phyloP scores from a whole-genome alignment of 2,797 vertebrate species.

The Phaenicophaeus curvirostris region DNA sequence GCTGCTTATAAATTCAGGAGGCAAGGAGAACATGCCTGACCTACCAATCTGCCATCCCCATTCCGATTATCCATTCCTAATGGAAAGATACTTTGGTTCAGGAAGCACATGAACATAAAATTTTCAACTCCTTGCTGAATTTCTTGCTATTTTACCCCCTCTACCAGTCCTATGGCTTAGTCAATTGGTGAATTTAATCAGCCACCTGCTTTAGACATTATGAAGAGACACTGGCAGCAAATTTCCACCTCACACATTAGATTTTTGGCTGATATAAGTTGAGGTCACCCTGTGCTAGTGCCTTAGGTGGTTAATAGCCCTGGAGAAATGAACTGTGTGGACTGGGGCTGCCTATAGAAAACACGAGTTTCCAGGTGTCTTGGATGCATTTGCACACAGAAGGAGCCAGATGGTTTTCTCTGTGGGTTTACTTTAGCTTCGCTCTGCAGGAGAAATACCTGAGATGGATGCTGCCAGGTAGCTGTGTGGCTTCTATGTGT shows the following conservation, averaged over 20 bases:
- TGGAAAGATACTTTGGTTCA: not conserved
- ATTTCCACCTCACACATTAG: not conserved
- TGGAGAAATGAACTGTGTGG: not conserved
- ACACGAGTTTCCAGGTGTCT: not conserved
- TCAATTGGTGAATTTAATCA: not conserved
- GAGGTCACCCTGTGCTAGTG: conserved; percentile 1
- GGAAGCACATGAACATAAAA: not conserved
- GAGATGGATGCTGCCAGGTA: conserved; percentile 6
- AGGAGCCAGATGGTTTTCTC: conserved; percentile 39
- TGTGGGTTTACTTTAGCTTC: not conserved
- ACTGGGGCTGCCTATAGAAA: conserved; percentile 20
- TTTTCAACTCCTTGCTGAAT: not conserved
- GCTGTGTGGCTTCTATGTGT: not conserved
- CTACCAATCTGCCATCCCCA: not conserved
- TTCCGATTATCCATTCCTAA: not conserved
- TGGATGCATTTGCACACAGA: not conserved
- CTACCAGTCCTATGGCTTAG: not conserved
- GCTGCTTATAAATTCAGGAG: not conserved
- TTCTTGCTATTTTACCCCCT: not conserved
- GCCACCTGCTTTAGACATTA: not conserved
- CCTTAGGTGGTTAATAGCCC: conserved; percentile 4
- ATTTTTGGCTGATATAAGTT: not conserved
- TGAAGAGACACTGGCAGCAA: not conserved
- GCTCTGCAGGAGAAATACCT: not conserved
- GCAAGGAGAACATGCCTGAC: not conserved